These are phyloP conservation scores for Oscheius myriophilus DNA, from an alignment of 2,888 invertebrate genomes.

Conservation along the genomic window DNA sequence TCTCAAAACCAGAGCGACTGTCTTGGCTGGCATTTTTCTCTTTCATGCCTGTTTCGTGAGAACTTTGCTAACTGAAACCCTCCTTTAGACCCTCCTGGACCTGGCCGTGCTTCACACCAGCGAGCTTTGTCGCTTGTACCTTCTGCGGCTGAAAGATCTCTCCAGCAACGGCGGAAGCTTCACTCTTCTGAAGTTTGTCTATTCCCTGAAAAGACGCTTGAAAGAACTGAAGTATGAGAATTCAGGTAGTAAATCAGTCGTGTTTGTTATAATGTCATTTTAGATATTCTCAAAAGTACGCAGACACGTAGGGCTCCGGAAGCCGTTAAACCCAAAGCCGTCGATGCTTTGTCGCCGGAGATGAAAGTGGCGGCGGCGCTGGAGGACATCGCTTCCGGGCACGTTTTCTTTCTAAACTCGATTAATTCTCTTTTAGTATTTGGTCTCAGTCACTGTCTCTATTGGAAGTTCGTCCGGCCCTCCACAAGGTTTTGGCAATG, in stretches of 20 bases:
- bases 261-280: too few relatives aligned
- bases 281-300: too few relatives aligned
- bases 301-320: background rate
- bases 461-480: background rate
- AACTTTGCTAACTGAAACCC: too few relatives aligned
- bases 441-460: conserved; percentile 1
- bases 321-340: background rate
- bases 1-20: too few relatives aligned
- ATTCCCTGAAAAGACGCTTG: background rate
- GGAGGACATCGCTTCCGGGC: conserved; percentile 9
- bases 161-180: background rate
- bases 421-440: conserved; percentile 3
- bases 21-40: too few relatives aligned
- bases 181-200: background rate
- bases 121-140: conserved; percentile 8
- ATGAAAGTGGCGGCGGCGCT: conserved; percentile 10
- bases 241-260: background rate
- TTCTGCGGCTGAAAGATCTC: background rate
- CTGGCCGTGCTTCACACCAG: conserved; percentile 6
- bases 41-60: too few relatives aligned
- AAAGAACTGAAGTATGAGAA: background rate
- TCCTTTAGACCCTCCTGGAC: conserved; percentile 10
- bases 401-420: background rate
- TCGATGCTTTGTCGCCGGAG: conserved; percentile 8
- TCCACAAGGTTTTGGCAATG: conserved; percentile 8